Evolutionary conservation across 2,797 vertebrate species (phyloP).

Genomic region (Sebastes taczanowskii): DNA sequence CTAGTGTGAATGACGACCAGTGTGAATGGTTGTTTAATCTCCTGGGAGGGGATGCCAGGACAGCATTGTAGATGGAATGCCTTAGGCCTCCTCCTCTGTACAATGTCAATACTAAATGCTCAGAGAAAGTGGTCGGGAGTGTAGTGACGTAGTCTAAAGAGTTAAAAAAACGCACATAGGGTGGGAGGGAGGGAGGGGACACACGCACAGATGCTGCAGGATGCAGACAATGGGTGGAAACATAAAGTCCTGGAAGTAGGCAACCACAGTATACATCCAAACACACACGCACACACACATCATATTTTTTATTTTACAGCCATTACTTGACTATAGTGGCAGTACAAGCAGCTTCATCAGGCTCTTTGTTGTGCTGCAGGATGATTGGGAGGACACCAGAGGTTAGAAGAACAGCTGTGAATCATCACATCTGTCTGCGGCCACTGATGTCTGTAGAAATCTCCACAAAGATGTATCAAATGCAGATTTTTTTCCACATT

Average conservation of each 20-base stretch:
- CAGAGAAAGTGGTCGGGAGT: too few relatives aligned
- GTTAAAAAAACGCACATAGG: too few relatives aligned
- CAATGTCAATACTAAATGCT: too few relatives aligned
- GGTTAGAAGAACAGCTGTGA: constrained; percentile 34
- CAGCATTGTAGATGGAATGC: too few relatives aligned
- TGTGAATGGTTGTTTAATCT: too few relatives aligned
- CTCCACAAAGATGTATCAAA: neutral
- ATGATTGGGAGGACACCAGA: constrained; percentile 17
- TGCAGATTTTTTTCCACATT: neutral
- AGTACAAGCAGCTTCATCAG: constrained; percentile 4
- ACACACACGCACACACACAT: neutral
- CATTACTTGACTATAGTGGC: neutral
- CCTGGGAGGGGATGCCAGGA: too few relatives aligned
- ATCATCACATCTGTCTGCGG: neutral
- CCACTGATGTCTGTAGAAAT: neutral
- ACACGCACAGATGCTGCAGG: too few relatives aligned
- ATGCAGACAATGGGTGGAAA: neutral
- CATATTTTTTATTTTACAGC: constrained; percentile 2
- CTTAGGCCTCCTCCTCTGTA: too few relatives aligned
- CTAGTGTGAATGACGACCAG: too few relatives aligned
- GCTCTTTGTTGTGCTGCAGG: constrained; percentile 28
- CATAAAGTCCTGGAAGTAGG: neutral
- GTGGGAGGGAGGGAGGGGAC: too few relatives aligned
- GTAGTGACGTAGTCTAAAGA: too few relatives aligned
- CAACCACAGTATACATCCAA: neutral